A percentile compares a stretch with the other conserved stretches of the same genome.
phyloP scores from a whole-genome alignment of 2,113 vertebrate genomes.

The Limnothrissa miodon region DNA sequence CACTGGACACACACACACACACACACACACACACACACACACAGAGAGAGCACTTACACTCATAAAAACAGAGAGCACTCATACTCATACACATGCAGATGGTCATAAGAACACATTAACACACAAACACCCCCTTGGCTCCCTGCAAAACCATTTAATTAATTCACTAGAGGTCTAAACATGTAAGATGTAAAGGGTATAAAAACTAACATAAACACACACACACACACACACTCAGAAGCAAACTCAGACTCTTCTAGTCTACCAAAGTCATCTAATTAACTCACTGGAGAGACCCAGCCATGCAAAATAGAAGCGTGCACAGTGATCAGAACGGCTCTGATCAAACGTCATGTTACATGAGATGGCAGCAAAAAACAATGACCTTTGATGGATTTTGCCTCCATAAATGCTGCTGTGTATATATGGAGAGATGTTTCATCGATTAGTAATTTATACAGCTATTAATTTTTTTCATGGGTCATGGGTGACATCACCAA shows the following conservation, averaged over 20 bases:
- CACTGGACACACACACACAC: neutral
- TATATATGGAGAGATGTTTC: neutral
- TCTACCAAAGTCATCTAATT: slow-evolving; percentile 1
- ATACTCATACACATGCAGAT: slow-evolving; percentile 26
- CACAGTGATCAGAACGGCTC: neutral
- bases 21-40: slow-evolving; percentile 32
- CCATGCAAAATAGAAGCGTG: neutral
- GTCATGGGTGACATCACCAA: neutral
- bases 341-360: slow-evolving; percentile 9
- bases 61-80: no score
- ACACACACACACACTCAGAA: slow-evolving; percentile 27
- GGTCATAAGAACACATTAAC: slow-evolving; percentile 21
- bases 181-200: neutral
- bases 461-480: neutral
- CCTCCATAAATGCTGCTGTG: slow-evolving; percentile 12
- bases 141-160: neutral
- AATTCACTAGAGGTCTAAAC: neutral
- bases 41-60: slow-evolving; percentile 24
- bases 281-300: slow-evolving; percentile 3
- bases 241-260: neutral
- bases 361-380: slow-evolving; percentile 2
- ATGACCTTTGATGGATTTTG: slow-evolving; percentile 4
- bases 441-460: slow-evolving; percentile 10
- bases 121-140: neutral
- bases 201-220: slow-evolving; percentile 22